A percentile compares a stretch with the other conserved stretches of the same genome.
These are phyloP conservation scores for Perithous albicinctus DNA, from an alignment of 2,888 invertebrate species.

Conservation along the genomic window DNA sequence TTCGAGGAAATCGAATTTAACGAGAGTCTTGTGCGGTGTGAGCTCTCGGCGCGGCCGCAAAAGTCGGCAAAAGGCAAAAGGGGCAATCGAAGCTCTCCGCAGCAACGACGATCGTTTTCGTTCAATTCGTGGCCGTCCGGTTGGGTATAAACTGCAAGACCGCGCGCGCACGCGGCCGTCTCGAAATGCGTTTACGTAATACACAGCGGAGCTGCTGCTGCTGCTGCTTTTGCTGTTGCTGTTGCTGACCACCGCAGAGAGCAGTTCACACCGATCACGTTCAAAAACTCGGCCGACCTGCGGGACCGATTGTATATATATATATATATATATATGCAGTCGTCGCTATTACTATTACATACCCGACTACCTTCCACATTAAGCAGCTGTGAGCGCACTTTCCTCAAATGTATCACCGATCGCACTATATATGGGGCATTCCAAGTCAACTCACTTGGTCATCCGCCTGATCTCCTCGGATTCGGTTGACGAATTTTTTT, in stretches of 20 bases:
- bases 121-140: background rate
- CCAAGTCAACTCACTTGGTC: too few relatives aligned
- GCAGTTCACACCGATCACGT: slow-evolving; percentile 51
- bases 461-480: too few relatives aligned
- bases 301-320: slow-evolving; percentile 35
- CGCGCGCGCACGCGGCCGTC: slow-evolving; percentile 34
- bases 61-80: slow-evolving; percentile 30
- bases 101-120: slow-evolving; percentile 43
- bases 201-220: slow-evolving; percentile 25
- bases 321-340: slow-evolving; percentile 28
- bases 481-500: too few relatives aligned
- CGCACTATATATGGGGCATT: too few relatives aligned
- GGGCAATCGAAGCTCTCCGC: slow-evolving; percentile 25
- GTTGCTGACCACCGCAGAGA: slow-evolving; percentile 58
- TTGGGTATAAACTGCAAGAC: slow-evolving; percentile 41
- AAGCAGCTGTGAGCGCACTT: slow-evolving; percentile 27
- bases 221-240: background rate
- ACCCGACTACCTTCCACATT: slow-evolving; percentile 31
- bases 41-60: background rate
- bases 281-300: slow-evolving; percentile 45
- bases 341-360: slow-evolving; percentile 17
- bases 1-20: slow-evolving; percentile 47
- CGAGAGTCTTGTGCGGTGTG: background rate
- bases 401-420: slow-evolving; percentile 36
- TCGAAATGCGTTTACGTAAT: slow-evolving; percentile 62